Evolutionary conservation across 2,888 invertebrate species (phyloP).

Genomic region (Synanthedon formicaeformis): DNA sequence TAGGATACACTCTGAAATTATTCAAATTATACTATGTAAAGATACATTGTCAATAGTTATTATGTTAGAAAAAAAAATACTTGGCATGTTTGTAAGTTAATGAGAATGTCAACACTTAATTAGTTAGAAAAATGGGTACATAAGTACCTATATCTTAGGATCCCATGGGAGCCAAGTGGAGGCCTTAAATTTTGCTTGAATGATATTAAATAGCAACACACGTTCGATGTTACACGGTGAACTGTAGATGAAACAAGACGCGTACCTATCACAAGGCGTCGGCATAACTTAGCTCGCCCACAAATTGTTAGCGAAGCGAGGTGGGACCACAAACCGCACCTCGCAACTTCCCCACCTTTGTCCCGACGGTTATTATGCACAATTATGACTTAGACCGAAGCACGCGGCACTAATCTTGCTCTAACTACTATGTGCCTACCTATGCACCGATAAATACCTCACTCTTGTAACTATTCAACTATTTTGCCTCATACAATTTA

Average conservation of each 20-base stretch:
- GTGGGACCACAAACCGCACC: conserved; percentile 32
- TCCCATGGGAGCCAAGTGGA: too few relatives aligned
- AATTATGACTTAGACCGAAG: conserved; percentile 52
- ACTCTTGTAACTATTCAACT: conserved; percentile 19
- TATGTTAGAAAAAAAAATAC: not conserved
- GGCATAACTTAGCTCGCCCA: conserved; percentile 35
- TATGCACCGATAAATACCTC: conserved; percentile 31
- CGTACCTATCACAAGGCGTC: conserved; percentile 18
- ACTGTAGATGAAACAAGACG: conserved; percentile 4
- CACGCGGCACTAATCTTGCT: conserved; percentile 47
- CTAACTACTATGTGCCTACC: conserved; percentile 27
- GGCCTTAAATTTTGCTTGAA: not conserved
- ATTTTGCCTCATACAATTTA: too few relatives aligned
- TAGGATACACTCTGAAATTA: too few relatives aligned
- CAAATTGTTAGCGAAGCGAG: conserved; percentile 50
- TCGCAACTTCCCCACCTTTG: conserved; percentile 39
- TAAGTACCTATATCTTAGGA: too few relatives aligned
- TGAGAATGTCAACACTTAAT: not conserved
- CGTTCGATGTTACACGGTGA: conserved; percentile 4
- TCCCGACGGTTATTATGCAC: conserved; percentile 51
- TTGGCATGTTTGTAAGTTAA: not conserved
- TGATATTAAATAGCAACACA: not conserved
- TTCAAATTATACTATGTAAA: too few relatives aligned
- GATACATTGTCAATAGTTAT: too few relatives aligned
- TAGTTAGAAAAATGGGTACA: too few relatives aligned